These are phyloP conservation scores for Microplitis deprimator DNA, from an alignment of 2,888 invertebrate genomes.

Conservation along the genomic window DNA sequence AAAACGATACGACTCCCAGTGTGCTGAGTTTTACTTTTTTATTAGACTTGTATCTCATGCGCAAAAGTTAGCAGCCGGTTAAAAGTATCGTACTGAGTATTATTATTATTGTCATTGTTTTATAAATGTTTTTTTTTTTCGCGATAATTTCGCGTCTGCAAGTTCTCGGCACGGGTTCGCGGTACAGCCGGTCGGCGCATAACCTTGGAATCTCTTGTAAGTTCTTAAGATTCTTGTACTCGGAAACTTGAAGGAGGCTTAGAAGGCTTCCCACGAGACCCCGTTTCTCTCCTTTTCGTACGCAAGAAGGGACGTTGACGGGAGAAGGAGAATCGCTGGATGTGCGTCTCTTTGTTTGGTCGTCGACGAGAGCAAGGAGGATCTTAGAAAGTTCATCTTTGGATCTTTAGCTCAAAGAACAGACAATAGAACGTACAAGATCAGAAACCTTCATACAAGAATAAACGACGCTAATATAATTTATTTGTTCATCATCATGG, in stretches of 20 bases:
- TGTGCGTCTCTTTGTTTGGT: slow-evolving; percentile 15
- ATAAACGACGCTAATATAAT: not conserved
- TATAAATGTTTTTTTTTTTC: not conserved
- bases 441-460: not conserved
- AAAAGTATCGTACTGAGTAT: not conserved
- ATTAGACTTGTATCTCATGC: not conserved
- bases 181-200: slow-evolving; percentile 31
- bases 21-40: not conserved
- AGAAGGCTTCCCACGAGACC: slow-evolving; percentile 42
- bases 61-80: not conserved
- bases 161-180: slow-evolving; percentile 29
- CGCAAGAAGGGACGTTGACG: not conserved
- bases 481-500: slow-evolving; percentile 10
- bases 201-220: slow-evolving; percentile 47
- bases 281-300: slow-evolving; percentile 29
- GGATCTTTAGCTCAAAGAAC: not conserved
- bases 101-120: not conserved
- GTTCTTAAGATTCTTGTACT: slow-evolving; percentile 47
- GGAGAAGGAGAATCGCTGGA: slow-evolving; percentile 20
- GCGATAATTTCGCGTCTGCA: slow-evolving; percentile 1
- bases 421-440: not conserved
- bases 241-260: slow-evolving; percentile 13
- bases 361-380: slow-evolving; percentile 2
- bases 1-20: not conserved
- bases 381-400: slow-evolving; percentile 30